Conservation (phyloP, 2,888 invertebrate genomes). For the Watsonalla cultraria region DNA sequence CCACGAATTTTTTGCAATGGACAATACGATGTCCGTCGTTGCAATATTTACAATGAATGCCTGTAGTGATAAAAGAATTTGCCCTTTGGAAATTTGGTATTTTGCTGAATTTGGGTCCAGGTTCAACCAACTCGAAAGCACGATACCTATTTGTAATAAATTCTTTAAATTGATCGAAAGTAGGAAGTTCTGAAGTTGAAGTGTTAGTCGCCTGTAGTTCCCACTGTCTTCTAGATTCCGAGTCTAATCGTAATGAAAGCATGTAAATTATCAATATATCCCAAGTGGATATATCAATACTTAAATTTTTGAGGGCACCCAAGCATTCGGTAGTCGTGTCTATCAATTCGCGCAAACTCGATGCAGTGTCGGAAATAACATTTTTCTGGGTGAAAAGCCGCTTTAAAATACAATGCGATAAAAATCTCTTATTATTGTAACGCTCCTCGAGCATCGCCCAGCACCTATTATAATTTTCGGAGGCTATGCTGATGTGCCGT, state of each 20-base stretch:
- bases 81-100: not conserved
- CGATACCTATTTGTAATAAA: not conserved
- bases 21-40: not conserved
- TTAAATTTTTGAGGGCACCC: not conserved
- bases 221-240: too few species aligned
- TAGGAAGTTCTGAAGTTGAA: not conserved
- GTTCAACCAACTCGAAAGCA: not conserved
- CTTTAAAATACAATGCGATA: not conserved
- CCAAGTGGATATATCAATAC: not conserved
- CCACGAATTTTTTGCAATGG: not conserved
- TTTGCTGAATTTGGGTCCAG: not conserved
- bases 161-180: not conserved
- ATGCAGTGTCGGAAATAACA: not conserved
- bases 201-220: not conserved
- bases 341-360: not conserved
- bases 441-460: not conserved
- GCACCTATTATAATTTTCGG: too few species aligned
- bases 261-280: not conserved
- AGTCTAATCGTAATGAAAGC: too few species aligned
- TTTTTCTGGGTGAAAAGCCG: too few species aligned
- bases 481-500: too few species aligned
- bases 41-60: not conserved
- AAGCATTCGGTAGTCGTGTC: too few species aligned
- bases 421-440: not conserved
- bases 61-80: not conserved